Evolutionary conservation across 2,888 invertebrate genomes (phyloP), one percentile per base, ranked within the genome.

Genomic region (Dicroscelio sp.): DNA sequence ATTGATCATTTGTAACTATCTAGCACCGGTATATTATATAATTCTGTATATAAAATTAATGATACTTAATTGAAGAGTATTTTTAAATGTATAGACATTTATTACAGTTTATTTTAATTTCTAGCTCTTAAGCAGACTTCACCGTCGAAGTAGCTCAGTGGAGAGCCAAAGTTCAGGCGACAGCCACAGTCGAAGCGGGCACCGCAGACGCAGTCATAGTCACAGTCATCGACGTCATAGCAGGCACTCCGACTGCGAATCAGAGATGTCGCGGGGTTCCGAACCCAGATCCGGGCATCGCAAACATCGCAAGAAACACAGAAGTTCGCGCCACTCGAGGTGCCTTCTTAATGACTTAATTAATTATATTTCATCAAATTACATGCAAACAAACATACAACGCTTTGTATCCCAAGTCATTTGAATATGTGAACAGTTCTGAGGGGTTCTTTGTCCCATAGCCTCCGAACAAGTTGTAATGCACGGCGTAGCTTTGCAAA

Each of bases 151-250:
- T 84, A 98, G 98, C 94, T 98, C 98, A 1, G 98, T 99, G 35
- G 99, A 99, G 97, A 99, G 99, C 95, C 99, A 99, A 97, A 99
- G 99, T 96, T 99, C 99, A 35, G 98, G 98, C 93, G 99, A 99
- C 96, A 97, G 97, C 94, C 97, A 97, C 94, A 98, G 96, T 92
- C 96, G 96, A 35, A 95, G 98, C 94, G 98, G 98, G 96, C 98
- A 98, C 58, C 98, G 99, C 96, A 98, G 98, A 75, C 98, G 98
- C 83, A 97, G 97, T 95, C 97, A 97, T 95, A 98, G 98, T 95
- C 98, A 98, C 96, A 98, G 98, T 95, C 98, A 99, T 96, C 98
- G 98, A 55, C 98, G 98, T 94, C 98, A 96, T 90, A 96, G 98
- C 93, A 97, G 98, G 95, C 98, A 98, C 94, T 99, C 99, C 0